Percentiles rank a stretch among this genome's conserved stretches.
These are phyloP conservation scores for Campoletis sonorensis DNA, from an alignment of 1,140 invertebrate genomes.

Conservation along the genomic window DNA sequence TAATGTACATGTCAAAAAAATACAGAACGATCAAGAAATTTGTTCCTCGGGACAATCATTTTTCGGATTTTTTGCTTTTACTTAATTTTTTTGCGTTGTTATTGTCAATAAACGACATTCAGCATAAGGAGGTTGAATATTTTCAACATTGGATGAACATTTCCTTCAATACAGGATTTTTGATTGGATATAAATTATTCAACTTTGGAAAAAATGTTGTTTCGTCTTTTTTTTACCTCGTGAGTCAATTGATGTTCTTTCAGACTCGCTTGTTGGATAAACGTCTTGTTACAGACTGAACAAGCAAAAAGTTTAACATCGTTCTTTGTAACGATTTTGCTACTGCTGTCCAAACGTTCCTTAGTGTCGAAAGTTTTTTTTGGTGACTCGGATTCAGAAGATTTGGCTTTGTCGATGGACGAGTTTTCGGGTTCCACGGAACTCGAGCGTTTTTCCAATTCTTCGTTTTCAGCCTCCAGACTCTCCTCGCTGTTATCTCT, in stretches of 20 bases:
- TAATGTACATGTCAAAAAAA: no score
- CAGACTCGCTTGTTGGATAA: conserved; percentile 78
- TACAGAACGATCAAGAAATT: no score
- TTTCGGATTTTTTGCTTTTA: no score
- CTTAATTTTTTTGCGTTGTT: no score
- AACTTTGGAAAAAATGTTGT: neutral
- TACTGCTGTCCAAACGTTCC: conserved; percentile 78
- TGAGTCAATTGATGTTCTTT: conserved; percentile 78
- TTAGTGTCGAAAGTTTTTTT: conserved; percentile 78
- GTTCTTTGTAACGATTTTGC: conserved; percentile 77
- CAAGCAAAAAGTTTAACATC: conserved; percentile 77
- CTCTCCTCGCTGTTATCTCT: conserved; percentile 15
- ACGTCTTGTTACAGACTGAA: conserved; percentile 77
- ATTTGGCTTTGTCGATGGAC: conserved; percentile 38
- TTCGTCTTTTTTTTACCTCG: conserved; percentile 64
- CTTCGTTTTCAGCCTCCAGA: neutral
- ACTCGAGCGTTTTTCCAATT: conserved; percentile 17
- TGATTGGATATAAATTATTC: neutral
- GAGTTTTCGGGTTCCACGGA: neutral
- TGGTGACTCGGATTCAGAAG: conserved; percentile 77
- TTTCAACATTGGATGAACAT: no score
- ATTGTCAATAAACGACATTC: no score
- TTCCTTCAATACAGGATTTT: neutral
- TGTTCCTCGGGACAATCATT: no score
- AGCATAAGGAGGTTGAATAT: no score